A percentile compares a stretch with the other conserved stretches of the same genome.
phyloP scores from a whole-genome alignment of 2,797 vertebrate species.

The Valencia hispanica region DNA sequence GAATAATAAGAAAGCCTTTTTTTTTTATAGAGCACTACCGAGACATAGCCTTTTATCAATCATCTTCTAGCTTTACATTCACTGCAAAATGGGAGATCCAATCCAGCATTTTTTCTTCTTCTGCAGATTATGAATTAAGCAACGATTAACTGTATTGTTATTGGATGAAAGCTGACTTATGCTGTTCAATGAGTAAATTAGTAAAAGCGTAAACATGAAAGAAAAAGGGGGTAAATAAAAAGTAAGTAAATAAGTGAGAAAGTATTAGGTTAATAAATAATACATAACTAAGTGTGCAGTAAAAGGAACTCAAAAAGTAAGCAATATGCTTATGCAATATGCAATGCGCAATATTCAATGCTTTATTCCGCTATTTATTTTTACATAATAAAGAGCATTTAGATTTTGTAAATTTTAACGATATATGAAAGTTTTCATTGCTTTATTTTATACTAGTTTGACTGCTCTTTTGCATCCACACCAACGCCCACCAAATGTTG shows the following conservation, averaged over 20 bases:
- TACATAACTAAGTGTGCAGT: neutral
- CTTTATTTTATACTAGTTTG: conserved; percentile 3
- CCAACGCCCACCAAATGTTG: conserved; percentile 17
- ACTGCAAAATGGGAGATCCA: neutral
- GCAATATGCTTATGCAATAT: too few species aligned
- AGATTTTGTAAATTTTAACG: conserved; percentile 27
- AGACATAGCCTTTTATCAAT: neutral
- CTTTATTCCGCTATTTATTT: neutral
- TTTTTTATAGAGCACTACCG: too few species aligned
- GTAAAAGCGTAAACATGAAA: neutral
- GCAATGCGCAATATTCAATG: too few species aligned
- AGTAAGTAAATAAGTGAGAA: neutral
- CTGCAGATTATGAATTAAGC: conserved; percentile 25
- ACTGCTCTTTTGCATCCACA: conserved; percentile 2
- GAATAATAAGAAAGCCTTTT: too few species aligned
- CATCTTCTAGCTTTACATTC: neutral
- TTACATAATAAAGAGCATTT: neutral
- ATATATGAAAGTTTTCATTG: conserved; percentile 14
- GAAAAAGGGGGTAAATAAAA: neutral
- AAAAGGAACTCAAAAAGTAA: too few species aligned
- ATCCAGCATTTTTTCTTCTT: neutral
- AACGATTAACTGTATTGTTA: conserved; percentile 29
- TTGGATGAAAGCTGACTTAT: conserved; percentile 36
- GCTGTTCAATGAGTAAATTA: conserved; percentile 6
- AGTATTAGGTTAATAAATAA: neutral